Conservation (phyloP, 2,113 vertebrate genomes). For the Ceyx cyanopectus region DNA sequence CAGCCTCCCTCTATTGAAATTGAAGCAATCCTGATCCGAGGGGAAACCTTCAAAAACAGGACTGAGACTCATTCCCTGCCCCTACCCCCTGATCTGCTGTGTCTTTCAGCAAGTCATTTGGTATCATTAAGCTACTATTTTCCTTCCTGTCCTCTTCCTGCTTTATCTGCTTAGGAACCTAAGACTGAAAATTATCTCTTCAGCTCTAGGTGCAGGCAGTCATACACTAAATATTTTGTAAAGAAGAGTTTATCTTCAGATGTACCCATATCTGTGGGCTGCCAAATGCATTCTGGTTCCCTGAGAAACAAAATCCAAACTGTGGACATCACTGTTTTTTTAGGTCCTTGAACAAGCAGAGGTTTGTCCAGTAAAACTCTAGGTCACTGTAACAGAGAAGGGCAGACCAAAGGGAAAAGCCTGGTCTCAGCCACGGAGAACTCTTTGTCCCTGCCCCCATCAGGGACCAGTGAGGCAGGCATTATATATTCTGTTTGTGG, state of each 20-base stretch:
- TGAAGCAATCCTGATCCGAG: neutral
- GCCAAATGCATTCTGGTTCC: neutral
- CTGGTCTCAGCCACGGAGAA: neutral
- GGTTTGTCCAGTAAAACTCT: neutral
- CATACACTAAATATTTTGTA: neutral
- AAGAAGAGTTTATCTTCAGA: neutral
- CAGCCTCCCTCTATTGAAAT: neutral
- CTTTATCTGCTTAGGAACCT: neutral
- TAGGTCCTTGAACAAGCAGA: neutral
- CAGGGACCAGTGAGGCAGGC: neutral
- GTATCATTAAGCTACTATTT: neutral
- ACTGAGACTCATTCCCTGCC: neutral
- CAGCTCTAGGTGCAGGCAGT: neutral
- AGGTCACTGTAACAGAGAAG: neutral
- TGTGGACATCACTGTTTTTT: neutral
- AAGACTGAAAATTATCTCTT: neutral
- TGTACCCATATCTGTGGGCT: accelerated
- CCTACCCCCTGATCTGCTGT: neutral
- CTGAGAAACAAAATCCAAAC: neutral
- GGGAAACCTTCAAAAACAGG: neutral
- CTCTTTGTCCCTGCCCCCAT: neutral
- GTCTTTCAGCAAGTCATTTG: neutral
- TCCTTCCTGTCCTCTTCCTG: neutral
- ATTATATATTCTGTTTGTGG: neutral
- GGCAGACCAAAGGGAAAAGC: slow-evolving; percentile 1